Evolutionary conservation across 2,888 invertebrate genomes (phyloP), one percentile per base, ranked within the genome.

Genomic region (Torymus aiolomorphi): DNA sequence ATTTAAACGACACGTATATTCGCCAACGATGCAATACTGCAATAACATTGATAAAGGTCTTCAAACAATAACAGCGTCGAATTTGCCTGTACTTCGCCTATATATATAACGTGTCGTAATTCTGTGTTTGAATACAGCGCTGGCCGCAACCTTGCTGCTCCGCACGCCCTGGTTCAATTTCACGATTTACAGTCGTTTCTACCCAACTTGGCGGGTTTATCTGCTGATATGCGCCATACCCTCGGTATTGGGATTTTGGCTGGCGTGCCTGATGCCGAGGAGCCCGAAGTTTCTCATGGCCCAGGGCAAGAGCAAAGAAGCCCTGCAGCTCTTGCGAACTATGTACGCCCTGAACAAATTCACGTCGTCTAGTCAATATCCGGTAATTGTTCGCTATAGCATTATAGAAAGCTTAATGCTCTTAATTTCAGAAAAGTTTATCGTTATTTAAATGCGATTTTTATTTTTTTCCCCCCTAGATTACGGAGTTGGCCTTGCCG

Each of bases 251-350:
- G 93, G 95, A 11, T 94, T 95, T 0, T 81, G 94, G 31, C 91
- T 92, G 0, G 91, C 94, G 82, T 90, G 94, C 83, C 91, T 93
- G 81, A 88, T 95, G 78, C 95, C 96, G 0, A 96, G 96, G 88
- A 96, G 95, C 86, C 96, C 96, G 8, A 95, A 95, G 89, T 95
- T 94, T 88, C 91, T 96, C 12, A 93, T 96, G 92, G 93, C 94
- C 2, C 91, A 92, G 56, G 95, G 95, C 1, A 91, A 92, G 81
- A 92, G 93, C 74, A 92, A 93, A 12, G 93, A 94, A 86, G 95
- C 95, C 0, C 87, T 95, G 84, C 87, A 90, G 12, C 92, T 95
- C 0, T 93, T 96, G 82, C 91, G 91, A 78, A 92, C 88, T 82
- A 95, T 96, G 72, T 96, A 95, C 88, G 86, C 91, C 0, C 88